phyloP scores from a whole-genome alignment of 2,113 vertebrate species.

The Trogon surrucura region DNA sequence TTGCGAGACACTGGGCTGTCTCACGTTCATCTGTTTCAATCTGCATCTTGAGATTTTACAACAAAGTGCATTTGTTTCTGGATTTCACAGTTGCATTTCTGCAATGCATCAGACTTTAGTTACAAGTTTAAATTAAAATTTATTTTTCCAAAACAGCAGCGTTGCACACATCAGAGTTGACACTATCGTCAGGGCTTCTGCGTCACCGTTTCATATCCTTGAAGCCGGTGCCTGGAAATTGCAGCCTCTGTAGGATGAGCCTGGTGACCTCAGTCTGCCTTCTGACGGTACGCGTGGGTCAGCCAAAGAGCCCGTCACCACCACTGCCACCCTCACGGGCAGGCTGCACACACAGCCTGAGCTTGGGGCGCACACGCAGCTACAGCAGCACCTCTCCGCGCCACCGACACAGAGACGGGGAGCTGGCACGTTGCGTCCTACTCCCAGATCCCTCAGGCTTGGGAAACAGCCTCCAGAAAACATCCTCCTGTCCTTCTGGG shows the following conservation, averaged over 20 bases:
- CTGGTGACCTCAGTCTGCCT: not conserved
- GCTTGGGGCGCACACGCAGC: accelerated
- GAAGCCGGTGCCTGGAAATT: not conserved
- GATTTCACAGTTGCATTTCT: not conserved
- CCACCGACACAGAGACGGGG: not conserved
- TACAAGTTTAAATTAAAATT: not conserved
- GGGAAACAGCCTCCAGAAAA: not conserved
- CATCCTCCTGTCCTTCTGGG: not conserved
- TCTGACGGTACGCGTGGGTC: not conserved
- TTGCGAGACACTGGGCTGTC: not conserved
- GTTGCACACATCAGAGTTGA: not conserved
- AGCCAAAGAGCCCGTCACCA: not conserved
- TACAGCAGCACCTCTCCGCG: not conserved
- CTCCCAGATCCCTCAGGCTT: not conserved
- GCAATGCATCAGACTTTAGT: not conserved
- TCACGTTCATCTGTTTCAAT: not conserved
- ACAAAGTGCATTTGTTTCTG: not conserved
- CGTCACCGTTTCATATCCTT: not conserved
- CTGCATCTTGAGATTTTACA: not conserved
- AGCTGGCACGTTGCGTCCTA: not conserved
- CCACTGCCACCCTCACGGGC: not conserved
- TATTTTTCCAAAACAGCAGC: not conserved
- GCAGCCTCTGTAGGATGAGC: not conserved
- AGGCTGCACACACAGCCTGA: not conserved
- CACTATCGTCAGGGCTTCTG: not conserved